phyloP scores from a whole-genome alignment of 2,113 vertebrate genomes.

The Sebastes schlegelii region DNA sequence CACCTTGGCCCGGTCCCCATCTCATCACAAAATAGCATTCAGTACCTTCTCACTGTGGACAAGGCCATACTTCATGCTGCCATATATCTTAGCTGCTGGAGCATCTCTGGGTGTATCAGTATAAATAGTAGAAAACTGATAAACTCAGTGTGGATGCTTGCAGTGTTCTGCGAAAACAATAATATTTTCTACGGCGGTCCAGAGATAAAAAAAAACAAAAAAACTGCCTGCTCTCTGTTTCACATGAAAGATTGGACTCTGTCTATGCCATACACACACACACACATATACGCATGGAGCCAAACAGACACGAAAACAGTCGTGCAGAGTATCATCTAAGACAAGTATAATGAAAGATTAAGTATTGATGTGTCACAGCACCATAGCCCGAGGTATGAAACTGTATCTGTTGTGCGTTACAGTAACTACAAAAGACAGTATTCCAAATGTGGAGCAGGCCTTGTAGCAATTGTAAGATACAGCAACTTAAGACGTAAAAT shows the following conservation, averaged over 20 bases:
- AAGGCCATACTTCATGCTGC: conserved; percentile 75
- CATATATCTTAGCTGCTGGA: conserved; percentile 69
- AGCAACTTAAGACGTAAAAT: conserved; percentile 58
- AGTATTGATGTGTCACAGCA: conserved; percentile 73
- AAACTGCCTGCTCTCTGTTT: conserved; percentile 50
- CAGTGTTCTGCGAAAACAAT: conserved; percentile 51
- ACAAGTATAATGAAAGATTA: conserved; percentile 69
- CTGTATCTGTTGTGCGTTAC: conserved; percentile 65
- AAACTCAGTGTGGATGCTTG: conserved; percentile 62
- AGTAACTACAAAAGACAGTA: conserved; percentile 59
- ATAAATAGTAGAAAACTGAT: conserved; percentile 72
- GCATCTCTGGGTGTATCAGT: conserved; percentile 67
- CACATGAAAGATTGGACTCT: conserved; percentile 46
- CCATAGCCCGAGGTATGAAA: conserved; percentile 56
- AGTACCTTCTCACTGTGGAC: conserved; percentile 72
- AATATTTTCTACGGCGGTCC: conserved; percentile 53
- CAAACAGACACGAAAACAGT: conserved; percentile 54
- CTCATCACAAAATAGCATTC: conserved; percentile 80
- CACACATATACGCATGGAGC: conserved; percentile 20
- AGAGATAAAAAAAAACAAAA: conserved; percentile 51
- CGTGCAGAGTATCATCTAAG: conserved; percentile 43
- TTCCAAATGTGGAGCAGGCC: conserved; percentile 55
- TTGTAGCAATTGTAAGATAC: conserved; percentile 37
- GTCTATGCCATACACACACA: conserved; percentile 1
- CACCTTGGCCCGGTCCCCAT: conserved; percentile 81